phyloP scores from a whole-genome alignment of 2,113 vertebrate genomes.

The Trochalopteron elliotii region DNA sequence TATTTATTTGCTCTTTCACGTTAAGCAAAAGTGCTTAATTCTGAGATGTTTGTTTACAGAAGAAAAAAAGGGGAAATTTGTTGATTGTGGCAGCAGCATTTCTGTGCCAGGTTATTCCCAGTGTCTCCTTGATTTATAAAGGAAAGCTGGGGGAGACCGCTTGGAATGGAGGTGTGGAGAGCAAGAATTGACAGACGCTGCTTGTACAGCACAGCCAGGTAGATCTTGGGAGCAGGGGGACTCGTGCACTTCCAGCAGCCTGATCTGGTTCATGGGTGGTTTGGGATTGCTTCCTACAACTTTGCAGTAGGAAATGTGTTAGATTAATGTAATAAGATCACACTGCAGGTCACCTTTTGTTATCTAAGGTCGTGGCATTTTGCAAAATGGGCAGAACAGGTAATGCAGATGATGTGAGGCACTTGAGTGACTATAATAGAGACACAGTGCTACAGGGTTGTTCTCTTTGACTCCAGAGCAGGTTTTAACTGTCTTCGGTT shows the following conservation, averaged over 20 bases:
- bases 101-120: background rate
- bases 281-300: background rate
- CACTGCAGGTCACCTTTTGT: background rate
- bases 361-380: background rate
- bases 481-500: background rate
- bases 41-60: background rate
- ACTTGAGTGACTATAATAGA: background rate
- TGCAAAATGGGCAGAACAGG: background rate
- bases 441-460: background rate
- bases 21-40: background rate
- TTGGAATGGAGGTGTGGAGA: background rate
- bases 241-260: background rate
- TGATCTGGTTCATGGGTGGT: background rate
- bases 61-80: background rate
- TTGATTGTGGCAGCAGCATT: background rate
- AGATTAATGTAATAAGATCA: background rate
- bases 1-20: background rate
- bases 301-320: background rate
- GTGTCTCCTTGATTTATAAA: background rate
- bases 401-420: background rate
- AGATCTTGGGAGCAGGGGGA: background rate
- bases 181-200: rapidly evolving
- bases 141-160: background rate
- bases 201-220: background rate
- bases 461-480: background rate